phyloP scores from a whole-genome alignment of 30 jellyfish, hydroid and myxozoan genomes.

The Cassiopea xamachana region DNA sequence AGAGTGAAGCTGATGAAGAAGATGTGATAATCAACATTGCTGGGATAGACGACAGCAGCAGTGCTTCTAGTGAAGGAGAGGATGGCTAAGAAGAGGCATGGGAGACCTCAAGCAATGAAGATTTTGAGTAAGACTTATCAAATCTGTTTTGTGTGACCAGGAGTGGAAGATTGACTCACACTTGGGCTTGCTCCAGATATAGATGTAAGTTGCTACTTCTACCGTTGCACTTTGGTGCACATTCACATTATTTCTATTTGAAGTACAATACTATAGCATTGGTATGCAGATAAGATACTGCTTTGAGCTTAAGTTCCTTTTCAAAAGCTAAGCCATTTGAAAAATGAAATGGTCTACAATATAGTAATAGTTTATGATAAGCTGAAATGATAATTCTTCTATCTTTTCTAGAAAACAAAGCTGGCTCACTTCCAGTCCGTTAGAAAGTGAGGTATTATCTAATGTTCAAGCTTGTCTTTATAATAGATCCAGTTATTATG shows the following conservation, averaged over 20 bases:
- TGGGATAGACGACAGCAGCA: slow-evolving; percentile 24
- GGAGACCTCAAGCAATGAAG: slow-evolving; percentile 16
- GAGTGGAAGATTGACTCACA: slow-evolving; percentile 29
- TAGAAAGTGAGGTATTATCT: slow-evolving; percentile 29
- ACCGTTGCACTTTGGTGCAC: background rate
- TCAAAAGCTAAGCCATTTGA: too few relatives aligned
- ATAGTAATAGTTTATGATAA: background rate
- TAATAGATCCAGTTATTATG: background rate
- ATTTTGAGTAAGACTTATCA: slow-evolving; percentile 32
- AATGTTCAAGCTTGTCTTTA: background rate
- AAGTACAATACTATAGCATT: background rate
- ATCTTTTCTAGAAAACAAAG: background rate
- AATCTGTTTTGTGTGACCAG: slow-evolving; percentile 39
- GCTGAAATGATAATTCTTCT: background rate
- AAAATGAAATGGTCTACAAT: background rate
- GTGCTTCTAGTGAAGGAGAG: slow-evolving; percentile 28
- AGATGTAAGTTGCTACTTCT: background rate
- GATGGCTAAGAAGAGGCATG: slow-evolving; percentile 5
- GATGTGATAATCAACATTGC: background rate
- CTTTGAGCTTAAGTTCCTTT: background rate
- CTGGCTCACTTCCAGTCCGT: slow-evolving; percentile 17
- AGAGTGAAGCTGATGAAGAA: background rate
- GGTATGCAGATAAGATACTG: background rate
- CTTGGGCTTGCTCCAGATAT: slow-evolving; percentile 43
- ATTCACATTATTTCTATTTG: background rate